phyloP scores from a whole-genome alignment of 2,113 vertebrate species.

The Semnornis frantzii region DNA sequence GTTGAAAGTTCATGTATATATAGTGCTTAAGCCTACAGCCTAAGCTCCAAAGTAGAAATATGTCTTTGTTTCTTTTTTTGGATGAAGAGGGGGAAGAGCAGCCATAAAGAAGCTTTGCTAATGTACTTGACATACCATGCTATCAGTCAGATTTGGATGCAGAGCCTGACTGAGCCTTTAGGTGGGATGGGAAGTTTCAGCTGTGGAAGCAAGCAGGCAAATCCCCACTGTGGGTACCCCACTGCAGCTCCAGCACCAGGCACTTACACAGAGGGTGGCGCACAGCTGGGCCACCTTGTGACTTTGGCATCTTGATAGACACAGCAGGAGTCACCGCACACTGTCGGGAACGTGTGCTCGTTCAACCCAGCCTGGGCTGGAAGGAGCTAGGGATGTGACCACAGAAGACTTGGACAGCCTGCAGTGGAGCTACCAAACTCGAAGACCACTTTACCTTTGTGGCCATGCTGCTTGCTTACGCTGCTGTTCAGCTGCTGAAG shows the following conservation, averaged over 20 bases:
- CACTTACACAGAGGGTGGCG: fast-evolving
- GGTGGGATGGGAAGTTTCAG: background rate
- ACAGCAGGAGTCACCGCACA: background rate
- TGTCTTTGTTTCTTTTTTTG: background rate
- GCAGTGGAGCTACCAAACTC: fast-evolving
- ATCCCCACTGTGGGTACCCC: fast-evolving
- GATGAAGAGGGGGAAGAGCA: background rate
- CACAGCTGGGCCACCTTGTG: fast-evolving
- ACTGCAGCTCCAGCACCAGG: background rate
- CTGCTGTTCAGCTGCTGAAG: background rate
- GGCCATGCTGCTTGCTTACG: fast-evolving
- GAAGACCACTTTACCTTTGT: background rate
- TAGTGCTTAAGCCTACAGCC: background rate
- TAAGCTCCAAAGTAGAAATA: background rate
- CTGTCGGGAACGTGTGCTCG: fast-evolving
- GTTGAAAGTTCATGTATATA: background rate
- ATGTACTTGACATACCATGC: background rate
- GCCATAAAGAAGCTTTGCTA: background rate
- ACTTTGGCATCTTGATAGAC: fast-evolving
- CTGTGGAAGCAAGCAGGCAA: background rate
- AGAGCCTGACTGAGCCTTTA: background rate
- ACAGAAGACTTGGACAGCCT: background rate
- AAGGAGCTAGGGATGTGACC: background rate
- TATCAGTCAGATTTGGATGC: background rate
- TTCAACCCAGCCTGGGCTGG: background rate